Conservation (phyloP, 2,797 vertebrate species). For the Arrhamphus sclerolepis region DNA sequence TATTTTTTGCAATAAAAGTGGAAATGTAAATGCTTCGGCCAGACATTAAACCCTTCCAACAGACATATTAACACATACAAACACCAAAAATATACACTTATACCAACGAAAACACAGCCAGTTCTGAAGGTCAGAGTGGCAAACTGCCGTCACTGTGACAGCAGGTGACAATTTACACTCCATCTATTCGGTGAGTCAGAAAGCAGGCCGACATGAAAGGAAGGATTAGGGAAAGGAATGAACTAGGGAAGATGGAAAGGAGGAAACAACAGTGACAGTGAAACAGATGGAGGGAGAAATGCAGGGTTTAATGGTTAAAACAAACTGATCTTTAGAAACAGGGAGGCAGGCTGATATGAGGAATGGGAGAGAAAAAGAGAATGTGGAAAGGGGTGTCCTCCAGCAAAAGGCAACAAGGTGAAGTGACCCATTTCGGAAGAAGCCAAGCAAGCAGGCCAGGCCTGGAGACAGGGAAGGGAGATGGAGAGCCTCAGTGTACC, state of each 20-base stretch:
- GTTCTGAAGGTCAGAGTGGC: constrained; percentile 74
- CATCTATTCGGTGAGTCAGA: constrained; percentile 67
- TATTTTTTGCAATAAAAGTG: constrained; percentile 19
- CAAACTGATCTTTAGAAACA: constrained; percentile 44
- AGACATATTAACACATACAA: constrained; percentile 16
- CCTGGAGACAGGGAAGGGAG: constrained; percentile 52
- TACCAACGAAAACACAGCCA: constrained; percentile 7
- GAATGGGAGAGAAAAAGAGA: constrained; percentile 25
- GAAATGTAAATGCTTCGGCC: constrained; percentile 8
- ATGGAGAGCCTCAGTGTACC: constrained; percentile 57
- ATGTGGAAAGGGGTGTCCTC: constrained; percentile 65
- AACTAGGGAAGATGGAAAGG: constrained; percentile 23
- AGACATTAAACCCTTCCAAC: constrained; percentile 8
- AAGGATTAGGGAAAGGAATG: constrained; percentile 31
- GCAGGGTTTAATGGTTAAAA: constrained; percentile 44
- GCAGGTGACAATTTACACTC: constrained; percentile 75
- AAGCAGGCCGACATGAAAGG: constrained; percentile 39
- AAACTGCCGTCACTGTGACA: constrained; percentile 74
- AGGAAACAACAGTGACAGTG: constrained; percentile 14
- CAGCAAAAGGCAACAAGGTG: constrained; percentile 74
- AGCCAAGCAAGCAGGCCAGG: constrained; percentile 71
- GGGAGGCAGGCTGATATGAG: constrained; percentile 30
- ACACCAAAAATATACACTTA: constrained; percentile 21
- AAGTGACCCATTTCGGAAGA: constrained; percentile 74
- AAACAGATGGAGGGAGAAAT: constrained; percentile 54